These are phyloP conservation scores for Drosophila eohydei DNA, from an alignment of 2,888 invertebrate species.

Conservation along the genomic window DNA sequence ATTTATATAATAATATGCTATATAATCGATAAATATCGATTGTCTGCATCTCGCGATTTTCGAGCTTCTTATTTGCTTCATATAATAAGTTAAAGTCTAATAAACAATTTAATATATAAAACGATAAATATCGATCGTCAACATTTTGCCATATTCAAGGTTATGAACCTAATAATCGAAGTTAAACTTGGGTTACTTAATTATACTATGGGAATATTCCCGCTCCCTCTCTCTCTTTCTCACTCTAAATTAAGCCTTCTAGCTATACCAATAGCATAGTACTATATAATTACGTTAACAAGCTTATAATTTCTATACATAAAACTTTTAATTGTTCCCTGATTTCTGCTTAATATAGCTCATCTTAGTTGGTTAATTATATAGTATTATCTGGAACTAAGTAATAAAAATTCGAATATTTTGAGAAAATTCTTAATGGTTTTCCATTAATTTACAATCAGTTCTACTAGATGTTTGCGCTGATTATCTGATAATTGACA, in stretches of 20 bases:
- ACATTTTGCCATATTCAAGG: background rate
- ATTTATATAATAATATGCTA: no score
- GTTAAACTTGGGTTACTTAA: background rate
- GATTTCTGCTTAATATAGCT: no score
- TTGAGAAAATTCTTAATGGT: background rate
- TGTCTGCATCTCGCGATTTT: background rate
- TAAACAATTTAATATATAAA: background rate
- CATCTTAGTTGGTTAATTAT: background rate
- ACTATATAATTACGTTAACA: no score
- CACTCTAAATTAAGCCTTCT: no score
- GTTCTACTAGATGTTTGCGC: background rate
- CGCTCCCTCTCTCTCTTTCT: background rate
- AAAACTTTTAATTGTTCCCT: no score
- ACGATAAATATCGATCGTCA: background rate
- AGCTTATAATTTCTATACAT: no score
- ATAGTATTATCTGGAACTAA: background rate
- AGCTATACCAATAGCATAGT: background rate
- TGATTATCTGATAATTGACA: conserved; percentile 2
- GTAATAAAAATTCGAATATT: background rate
- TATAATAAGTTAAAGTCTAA: background rate
- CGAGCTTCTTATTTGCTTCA: no score
- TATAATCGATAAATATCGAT: background rate
- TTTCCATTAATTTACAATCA: background rate
- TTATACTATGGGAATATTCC: background rate
- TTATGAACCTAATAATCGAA: background rate